Base-by-base conservation (phyloP, 2,888 invertebrate genomes). In the Eupithecia insigniata region DNA sequence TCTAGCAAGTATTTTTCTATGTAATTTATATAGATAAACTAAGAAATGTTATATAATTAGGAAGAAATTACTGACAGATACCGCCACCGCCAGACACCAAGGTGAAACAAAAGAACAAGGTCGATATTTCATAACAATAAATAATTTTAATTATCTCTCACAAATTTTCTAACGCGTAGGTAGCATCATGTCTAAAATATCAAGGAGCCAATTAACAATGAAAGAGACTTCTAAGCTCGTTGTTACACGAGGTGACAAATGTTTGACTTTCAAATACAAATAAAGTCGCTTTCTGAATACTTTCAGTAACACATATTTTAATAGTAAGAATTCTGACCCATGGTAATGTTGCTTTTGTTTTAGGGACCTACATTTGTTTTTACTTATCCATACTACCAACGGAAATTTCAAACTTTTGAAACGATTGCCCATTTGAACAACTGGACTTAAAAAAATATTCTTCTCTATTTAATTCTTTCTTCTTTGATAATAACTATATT, bases 61-160 rank as follows among this genome's bases (percentile, higher is more conserved):
- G 51, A 51, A 22, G 10, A 51, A 51, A 22, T 46, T 46, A 8
- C n/a, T 46, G 18, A n/a, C 8, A 43, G 43, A 43, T 43, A n/a
- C n/a, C 8, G 32, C n/a, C 60, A n/a, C n/a, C 8, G 32, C n/a
- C 60, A 61, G 18, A 61, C 30, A 30, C 30, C 30, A 28, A 61
- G 32, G 32, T 61, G 18, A 61, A 61, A 18, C 18, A 61, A 61
- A 62, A 62, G n/a, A 62, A 62, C 34, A 61, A 69, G 36, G 34
- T 36, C 26, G n/a, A 26, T 62, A 62, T 32, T 62, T 62, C 18
- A 62, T 64, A 26, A 36, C 32, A 34, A 6, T 26, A 64, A 26
- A 26, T 39, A 34, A 64, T 64, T 62, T 62, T 62, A 34, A 36
- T 36, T 36, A 64, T 51, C 51, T 46, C 46, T 46, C 43, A 46